Base-by-base conservation (phyloP, 2,888 invertebrate species). In the Campoplex nolae region DNA sequence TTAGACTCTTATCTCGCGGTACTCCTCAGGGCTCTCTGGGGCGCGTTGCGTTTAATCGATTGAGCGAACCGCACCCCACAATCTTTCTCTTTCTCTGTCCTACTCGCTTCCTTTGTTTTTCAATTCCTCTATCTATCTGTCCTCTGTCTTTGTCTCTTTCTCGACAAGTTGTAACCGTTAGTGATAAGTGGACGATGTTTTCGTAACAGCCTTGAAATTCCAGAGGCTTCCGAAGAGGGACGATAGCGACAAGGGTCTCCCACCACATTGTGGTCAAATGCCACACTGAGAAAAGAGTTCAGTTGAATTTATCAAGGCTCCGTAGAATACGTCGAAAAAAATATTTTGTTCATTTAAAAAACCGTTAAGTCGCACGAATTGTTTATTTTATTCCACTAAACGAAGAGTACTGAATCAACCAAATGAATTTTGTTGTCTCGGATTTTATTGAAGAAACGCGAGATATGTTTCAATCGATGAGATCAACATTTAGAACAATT, bases 1-100 rank as follows among this genome's bases (percentile, higher is more conserved):
- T 89, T 89, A 81, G 38, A 85, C 89, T 88, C 89, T 90, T 88
- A 90, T 90, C 90, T 90, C 88, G 74, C 88, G 87, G 80, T 88
- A 88, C 88, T 88, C 71, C 80, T 67, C 74, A 48, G 42, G n/a
- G 48, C 65, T 73, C 62, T 67, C 67, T 86, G 48, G 83, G 71
- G 73, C 83, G 62, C 82, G 88, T 87, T 89, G 89, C 88, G 90
- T 90, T 90, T 91, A 89, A 91, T 91, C 90, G 91, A 91, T 91
- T 89, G 82, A 83, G 82, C 87, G 80, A 88, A 79, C 79, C 78
- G 83, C 77, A 74, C 70, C 77, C 84, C 54, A 45, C 71, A 62
- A n/a, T 84, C 28, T 45, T 62, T 80, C 71, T 58, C 62, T 38
- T 28, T 48, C 80, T 42, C 80, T 62, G n/a, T 23, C 42, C 28